Base-by-base conservation (phyloP, 2,797 vertebrate species). In the Gallinago stenura region DNA sequence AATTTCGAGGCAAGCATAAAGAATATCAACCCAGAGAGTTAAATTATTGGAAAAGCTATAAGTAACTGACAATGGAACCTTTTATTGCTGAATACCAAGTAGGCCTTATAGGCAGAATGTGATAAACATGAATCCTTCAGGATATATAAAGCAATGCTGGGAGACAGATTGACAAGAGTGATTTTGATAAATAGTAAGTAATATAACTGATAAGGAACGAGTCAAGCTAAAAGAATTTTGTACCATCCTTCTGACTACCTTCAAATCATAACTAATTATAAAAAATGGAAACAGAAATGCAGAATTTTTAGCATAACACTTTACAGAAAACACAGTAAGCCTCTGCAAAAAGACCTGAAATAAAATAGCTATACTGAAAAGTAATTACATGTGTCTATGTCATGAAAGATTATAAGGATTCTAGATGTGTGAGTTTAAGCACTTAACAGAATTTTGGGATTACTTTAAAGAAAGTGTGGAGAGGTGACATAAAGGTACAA, bases 111-210 rank as follows among this genome's bases (percentile, higher is more conserved):
- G 84, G 51, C 48, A 89, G 43, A 78, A 70, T 25, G 48, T 37
- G 60, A 89, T 92, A 91, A 93, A 92, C 26, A 25, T 48, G 30
- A 89, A 89, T 85, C 60, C 71, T 91, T 83, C 75, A 87, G 60
- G 79, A 70, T 48, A 66, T 30, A 85, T 6, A 92, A 92, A 80
- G 13, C 5, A 72, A 82, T 6, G 6, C 33, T 72, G 43, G 80
- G 35, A 88, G 41, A 53, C 5, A 80, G 48, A 85, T 33, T 92
- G 71, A 80, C 51, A 89, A 66, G 15, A 62, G 3, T 10, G 30
- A 90, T 12, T 56, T 51, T 62, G 39, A 92, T 85, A 83, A 87
- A 84, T 28, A 77, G 4, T 35, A 81, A 87, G 46, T 56, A 85
- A 91, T 86, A 88, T 90, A 94, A 78, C 24, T 48, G 69, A 83